Evolutionary conservation across 2,797 vertebrate species (phyloP).

Genomic region (Okamejei kenojei): DNA sequence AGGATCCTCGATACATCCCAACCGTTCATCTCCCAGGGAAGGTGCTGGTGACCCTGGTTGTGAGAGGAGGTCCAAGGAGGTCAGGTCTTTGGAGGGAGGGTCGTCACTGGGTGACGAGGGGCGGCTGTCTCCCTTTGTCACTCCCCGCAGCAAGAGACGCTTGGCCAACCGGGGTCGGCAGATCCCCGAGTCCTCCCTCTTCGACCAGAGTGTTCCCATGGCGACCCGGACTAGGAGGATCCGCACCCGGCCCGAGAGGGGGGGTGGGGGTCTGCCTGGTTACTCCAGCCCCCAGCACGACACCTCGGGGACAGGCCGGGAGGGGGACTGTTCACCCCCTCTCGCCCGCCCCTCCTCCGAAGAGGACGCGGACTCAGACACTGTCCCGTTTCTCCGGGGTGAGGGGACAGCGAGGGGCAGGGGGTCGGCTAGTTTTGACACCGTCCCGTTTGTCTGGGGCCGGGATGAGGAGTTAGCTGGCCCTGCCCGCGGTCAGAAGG

Average conservation of each 20-base stretch:
- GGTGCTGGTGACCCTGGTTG: not conserved
- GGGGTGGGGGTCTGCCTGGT: not conserved
- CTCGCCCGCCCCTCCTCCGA: not conserved
- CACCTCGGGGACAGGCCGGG: too few relatives aligned
- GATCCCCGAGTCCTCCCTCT: constrained; percentile 54
- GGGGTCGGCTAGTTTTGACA: not conserved
- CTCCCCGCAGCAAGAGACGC: constrained; percentile 65
- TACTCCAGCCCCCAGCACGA: not conserved
- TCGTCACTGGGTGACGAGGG: too few relatives aligned
- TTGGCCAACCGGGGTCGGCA: constrained; percentile 50
- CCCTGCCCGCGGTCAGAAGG: too few relatives aligned
- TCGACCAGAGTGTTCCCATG: constrained; percentile 57
- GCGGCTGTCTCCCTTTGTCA: constrained; percentile 48
- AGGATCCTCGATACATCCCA: not conserved
- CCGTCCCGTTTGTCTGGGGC: not conserved
- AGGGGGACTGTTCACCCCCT: not conserved
- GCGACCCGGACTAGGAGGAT: constrained; percentile 53
- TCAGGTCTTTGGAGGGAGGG: not conserved
- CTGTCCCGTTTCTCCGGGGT: not conserved
- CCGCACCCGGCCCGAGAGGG: not conserved
- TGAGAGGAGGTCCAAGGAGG: constrained; percentile 37
- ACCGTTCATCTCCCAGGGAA: not conserved
- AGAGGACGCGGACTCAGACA: not conserved
- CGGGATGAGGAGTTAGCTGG: too few relatives aligned
- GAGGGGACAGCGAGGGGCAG: too few relatives aligned